Base-by-base conservation (phyloP, 2,888 invertebrate genomes). In the Hirtodrosophila duncani region DNA sequence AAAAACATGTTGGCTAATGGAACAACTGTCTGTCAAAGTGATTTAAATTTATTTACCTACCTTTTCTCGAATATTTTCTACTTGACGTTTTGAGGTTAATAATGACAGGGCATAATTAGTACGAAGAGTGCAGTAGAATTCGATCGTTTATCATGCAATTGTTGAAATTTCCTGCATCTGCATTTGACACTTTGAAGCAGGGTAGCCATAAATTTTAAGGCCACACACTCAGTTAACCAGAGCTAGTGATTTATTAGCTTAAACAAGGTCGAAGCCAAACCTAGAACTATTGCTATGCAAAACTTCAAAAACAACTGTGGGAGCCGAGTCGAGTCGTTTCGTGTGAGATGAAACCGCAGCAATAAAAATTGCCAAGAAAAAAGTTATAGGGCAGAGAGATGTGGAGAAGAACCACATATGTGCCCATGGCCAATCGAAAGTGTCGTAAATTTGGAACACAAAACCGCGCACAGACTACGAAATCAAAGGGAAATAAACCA, bases 1-100 rank as follows among this genome's bases (percentile, higher is more conserved):
- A 78, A 72, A 72, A 72, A 75, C 71, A 70, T 79, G 71, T 78
- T 75, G 39, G 67, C 71, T 61, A 69, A 63, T 63, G 79, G 70
- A 74, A 69, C 63, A 53, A 44, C 56, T 71, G 74, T 74, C 71
- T 57, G 67, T 78, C 71, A 78, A 69, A 69, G 62, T 63, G 71
- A 59, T 67, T 63, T 52, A 51, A 72, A 74, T 49, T 66, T 70
- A 78, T 74, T 74, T 70, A 39, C 45, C 17, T 24, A 18, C 13
- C 13, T 10, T 3, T 9, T 48, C 7, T 13, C 20, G n/a, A 3
- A 10, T 30, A 8, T 17, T 38, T 23, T 31, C 31, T 34, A 58
- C 74, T 59, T 59, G 74, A 58, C 78, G 63, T n/a, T n/a, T 33
- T 26, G 30, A 30, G 70, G 59, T 78, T 78, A 70, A 75, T 78